Evolutionary conservation across 2,888 invertebrate species (phyloP), one percentile per base, ranked within the genome.

Genomic region (Mesochorus sp.): DNA sequence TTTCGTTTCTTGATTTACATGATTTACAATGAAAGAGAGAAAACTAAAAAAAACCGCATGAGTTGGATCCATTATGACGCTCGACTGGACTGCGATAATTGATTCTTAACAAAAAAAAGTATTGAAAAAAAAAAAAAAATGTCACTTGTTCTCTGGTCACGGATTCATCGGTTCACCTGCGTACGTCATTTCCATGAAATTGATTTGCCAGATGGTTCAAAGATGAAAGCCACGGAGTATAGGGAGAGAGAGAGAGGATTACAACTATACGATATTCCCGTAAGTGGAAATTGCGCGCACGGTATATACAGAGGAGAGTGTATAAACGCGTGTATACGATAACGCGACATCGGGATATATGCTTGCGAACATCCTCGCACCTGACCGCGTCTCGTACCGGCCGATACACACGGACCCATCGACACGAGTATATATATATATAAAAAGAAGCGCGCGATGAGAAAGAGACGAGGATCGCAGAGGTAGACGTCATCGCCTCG

Each of bases 171-270:
- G 8, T 2, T 10, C 6, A 37, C 17, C 19, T 57, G 24, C n/a
- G n/a, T 49, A 61, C 59, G 59, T 59, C 28, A 61, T 70, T 70
- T 57, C 68, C 70, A 28, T 57, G 77, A 62, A 77, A 77, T 73
- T 62, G 57, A 76, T 67, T 59, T 62, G 61, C 42, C 31, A 62
- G 67, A 39, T 51, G 57, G 55, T 51, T 49, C 31, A 53, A 47
- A 31, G 66, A 62, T 34, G 49, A 67, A 21, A 62, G 12, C 4
- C 28, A 24, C 53, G 8, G 28, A 49, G 37, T 44, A 51, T 44
- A 66, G 6, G 73, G 39, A n/a, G 49, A 62, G 37, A 44, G 21
- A 47, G 49, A 44, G 62, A n/a, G 70, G 47, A 57, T 62, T n/a
- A 70, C 70, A 70, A 76, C 61, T 55, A 28, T 51, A 21, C 42